Evolutionary conservation across 2,888 invertebrate species (phyloP), one percentile per base, ranked within the genome.

Genomic region (Limenitis arthemis): DNA sequence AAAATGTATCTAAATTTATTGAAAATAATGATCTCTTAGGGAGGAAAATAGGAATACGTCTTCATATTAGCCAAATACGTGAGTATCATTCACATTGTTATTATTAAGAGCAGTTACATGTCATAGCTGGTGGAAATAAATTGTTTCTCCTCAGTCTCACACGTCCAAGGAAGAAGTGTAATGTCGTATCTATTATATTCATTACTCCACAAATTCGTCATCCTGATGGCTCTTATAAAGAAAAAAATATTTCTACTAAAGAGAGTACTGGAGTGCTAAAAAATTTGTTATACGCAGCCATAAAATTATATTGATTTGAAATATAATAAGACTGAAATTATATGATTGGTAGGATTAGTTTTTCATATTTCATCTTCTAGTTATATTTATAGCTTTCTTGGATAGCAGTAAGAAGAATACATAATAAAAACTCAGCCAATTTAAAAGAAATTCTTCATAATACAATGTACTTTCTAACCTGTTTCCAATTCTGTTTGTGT

Each of bases 31-130:
- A 56, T 54, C 49, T 65, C 59, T 63, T 61, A 54, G 51, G 55
- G 56, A 44, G 47, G 37, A 44, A 54, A 55, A 52, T 49, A 50
- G 49, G 52, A 55, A 55, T 53, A 51, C 72, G 74, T 70, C 69
- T 72, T 73, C 73, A 73, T 75, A 77, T 79, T 77, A 77, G 75
- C 70, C 69, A 65, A 61, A 68, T 73, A 77, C 77, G 77, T 77
- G 75, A 71, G 68, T 46, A 58, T 66, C 73, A 77, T 79, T 68
- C 66, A 68, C 73, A 73, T 67, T 67, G 63, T 55, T 55, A 59
- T 59, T 63, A 65, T 63, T 64, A 63, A 62, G 60, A 59, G 57
- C 56, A 55, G 56, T 60, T 59, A 61, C 62, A 59, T 62, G 63
- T 63, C 59, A 60, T 61, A 56, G 54, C 41, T 57, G 51, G 50